Evolutionary conservation across 2,888 invertebrate genomes (phyloP), one percentile per base, ranked within the genome.

Genomic region (Hylaea fasciaria): DNA sequence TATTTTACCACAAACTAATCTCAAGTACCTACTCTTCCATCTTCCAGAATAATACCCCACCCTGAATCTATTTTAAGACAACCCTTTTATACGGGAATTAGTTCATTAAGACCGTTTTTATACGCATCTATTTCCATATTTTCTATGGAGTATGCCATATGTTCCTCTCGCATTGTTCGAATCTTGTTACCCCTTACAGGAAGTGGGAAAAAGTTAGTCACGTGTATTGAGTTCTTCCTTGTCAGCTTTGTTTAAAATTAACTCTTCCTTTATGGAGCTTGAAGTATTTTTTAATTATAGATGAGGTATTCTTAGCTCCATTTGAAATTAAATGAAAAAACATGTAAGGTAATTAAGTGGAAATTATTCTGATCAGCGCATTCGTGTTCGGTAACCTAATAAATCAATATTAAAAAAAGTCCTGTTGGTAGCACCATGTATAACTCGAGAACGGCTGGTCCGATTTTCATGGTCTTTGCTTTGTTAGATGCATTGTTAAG

Each of bases 1-100:
- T n/a, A n/a, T n/a, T n/a, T n/a, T n/a, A n/a, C n/a, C n/a, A n/a
- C n/a, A n/a, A n/a, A n/a, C n/a, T n/a, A n/a, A 10, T 12, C 37
- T 35, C 12, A 37, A 37, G n/a, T 12, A 12, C 10, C 4, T 37
- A 12, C 12, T 37, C 4, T 37, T 37, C 12, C 2, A 22, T 46
- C 17, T 14, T 65, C 67, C 73, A 81, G 85, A 88, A 87, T 89
- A 86, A 47, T 13, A 49, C 76, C 61, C 22, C 32, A 32, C 55
- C 69, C 58, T 59, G 37, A 46, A 17, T 41, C 86, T 86, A 88
- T 89, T 91, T 91, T 87, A 87, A 87, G 83, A 80, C 83, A 89
- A 88, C 91, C 91, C 91, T 89, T 91, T 91, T 87, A 90, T 87
- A 89, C 76, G 78, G 85, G 86, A 89, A 91, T 91, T 88, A 89